These are phyloP conservation scores for Apistogramma diplotaenia DNA, from an alignment of 2,113 vertebrate species.

Conservation along the genomic window DNA sequence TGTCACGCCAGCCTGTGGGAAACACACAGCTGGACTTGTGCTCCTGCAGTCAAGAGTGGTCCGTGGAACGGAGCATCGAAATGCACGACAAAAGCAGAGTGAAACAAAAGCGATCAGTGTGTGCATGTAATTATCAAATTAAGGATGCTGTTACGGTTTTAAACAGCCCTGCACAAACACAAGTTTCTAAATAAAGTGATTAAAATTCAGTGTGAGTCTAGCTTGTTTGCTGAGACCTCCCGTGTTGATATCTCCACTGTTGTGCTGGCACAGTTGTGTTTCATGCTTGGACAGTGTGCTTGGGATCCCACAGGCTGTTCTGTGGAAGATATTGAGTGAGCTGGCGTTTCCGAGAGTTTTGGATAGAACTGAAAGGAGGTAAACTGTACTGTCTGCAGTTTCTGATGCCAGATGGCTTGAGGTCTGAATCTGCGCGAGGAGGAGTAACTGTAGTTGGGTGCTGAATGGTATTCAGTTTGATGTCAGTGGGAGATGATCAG, in stretches of 20 bases:
- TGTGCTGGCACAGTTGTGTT: slow-evolving; percentile 17
- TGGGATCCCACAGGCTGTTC: slow-evolving; percentile 56
- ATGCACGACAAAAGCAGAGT: background rate
- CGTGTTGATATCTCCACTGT: slow-evolving; percentile 18
- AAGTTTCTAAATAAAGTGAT: background rate
- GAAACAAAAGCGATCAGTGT: background rate
- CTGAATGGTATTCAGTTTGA: slow-evolving; percentile 14
- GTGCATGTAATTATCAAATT: background rate
- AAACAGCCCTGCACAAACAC: background rate
- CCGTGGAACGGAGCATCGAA: background rate
- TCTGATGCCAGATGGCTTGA: slow-evolving; percentile 54
- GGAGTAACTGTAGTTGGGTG: slow-evolving; percentile 6
- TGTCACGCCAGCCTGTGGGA: background rate
- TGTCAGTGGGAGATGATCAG: slow-evolving; percentile 47
- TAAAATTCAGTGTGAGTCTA: background rate
- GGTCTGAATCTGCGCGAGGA: slow-evolving; percentile 28
- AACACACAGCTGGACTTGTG: background rate
- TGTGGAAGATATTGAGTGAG: slow-evolving; percentile 47
- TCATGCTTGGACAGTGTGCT: slow-evolving; percentile 30
- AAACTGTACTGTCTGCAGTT: slow-evolving; percentile 40
- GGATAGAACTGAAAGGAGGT: slow-evolving; percentile 58
- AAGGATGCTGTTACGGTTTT: background rate
- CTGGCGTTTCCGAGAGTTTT: slow-evolving; percentile 58
- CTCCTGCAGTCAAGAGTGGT: background rate
- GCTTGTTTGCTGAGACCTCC: slow-evolving; percentile 7